Percentiles rank a stretch among this genome's conserved stretches.
These are phyloP conservation scores for Chloropsis hardwickii DNA, from an alignment of 2,113 vertebrate genomes.

Conservation along the genomic window DNA sequence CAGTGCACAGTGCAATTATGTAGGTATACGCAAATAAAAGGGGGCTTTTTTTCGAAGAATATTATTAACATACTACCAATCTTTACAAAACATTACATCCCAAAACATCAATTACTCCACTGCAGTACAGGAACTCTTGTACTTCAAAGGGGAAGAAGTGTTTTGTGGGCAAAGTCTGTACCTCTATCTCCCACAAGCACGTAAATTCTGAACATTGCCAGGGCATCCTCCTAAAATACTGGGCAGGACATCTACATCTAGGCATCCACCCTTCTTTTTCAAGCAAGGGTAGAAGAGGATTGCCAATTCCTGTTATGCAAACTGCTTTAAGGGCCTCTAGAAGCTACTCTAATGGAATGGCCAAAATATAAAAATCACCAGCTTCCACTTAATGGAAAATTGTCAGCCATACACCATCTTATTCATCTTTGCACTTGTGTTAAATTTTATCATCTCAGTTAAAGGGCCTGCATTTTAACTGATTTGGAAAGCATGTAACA, in stretches of 20 bases:
- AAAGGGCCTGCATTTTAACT: not conserved
- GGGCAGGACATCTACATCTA: not conserved
- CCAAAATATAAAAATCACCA: not conserved
- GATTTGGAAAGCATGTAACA: not conserved
- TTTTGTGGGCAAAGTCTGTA: not conserved
- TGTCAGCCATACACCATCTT: not conserved
- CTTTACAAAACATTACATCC: not conserved
- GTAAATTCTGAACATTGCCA: not conserved
- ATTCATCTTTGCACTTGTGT: rapidly evolving
- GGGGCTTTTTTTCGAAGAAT: not conserved
- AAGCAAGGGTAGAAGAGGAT: not conserved
- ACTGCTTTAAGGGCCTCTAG: not conserved
- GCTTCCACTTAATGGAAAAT: not conserved
- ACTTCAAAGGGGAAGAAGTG: not conserved
- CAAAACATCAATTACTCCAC: not conserved
- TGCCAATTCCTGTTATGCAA: not conserved
- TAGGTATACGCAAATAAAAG: not conserved
- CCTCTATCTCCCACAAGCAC: rapidly evolving
- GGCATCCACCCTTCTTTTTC: not conserved
- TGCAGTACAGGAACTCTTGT: not conserved
- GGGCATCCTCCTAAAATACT: not conserved
- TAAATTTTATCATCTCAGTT: not conserved
- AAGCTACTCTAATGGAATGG: not conserved
- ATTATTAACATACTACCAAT: not conserved
- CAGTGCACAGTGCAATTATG: rapidly evolving